Conservation (phyloP, 2,888 invertebrate species). For the Amiota communis region DNA sequence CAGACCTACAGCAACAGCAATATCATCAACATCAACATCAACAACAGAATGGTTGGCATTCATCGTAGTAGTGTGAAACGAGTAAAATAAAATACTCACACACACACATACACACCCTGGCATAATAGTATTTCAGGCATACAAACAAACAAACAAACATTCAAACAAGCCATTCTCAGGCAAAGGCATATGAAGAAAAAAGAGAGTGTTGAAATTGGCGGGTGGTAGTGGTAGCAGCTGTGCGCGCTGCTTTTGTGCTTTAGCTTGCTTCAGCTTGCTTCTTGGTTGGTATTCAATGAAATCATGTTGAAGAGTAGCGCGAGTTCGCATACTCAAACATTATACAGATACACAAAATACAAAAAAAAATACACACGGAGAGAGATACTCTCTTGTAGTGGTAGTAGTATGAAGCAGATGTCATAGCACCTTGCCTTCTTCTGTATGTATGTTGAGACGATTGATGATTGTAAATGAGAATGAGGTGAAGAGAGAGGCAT, state of each 20-base stretch:
- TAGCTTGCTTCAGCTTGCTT: no score
- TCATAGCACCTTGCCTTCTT: constrained; percentile 2
- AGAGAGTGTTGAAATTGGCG: constrained; percentile 53
- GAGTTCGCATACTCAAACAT: constrained; percentile 10
- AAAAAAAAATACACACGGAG: constrained; percentile 11
- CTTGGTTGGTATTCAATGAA: constrained; percentile 56
- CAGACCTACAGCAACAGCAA: constrained; percentile 34
- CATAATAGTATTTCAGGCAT: constrained; percentile 6
- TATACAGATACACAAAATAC: constrained; percentile 3
- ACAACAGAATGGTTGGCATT: constrained; percentile 8
- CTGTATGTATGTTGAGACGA: background rate
- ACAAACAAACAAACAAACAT: no score
- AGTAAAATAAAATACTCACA: constrained; percentile 15
- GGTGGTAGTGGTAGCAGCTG: constrained; percentile 47
- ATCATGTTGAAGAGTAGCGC: constrained; percentile 25
- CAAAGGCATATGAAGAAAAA: constrained; percentile 34
- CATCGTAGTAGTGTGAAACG: constrained; percentile 17
- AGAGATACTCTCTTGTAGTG: no score
- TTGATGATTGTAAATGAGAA: background rate
- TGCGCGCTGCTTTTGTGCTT: constrained; percentile 59
- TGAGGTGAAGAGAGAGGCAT: background rate
- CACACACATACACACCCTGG: constrained; percentile 25
- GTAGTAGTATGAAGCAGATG: background rate
- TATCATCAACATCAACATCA: constrained; percentile 41
- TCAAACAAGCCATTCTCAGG: no score